phyloP scores from a whole-genome alignment of 2,113 vertebrate genomes.

The Indicator indicator region DNA sequence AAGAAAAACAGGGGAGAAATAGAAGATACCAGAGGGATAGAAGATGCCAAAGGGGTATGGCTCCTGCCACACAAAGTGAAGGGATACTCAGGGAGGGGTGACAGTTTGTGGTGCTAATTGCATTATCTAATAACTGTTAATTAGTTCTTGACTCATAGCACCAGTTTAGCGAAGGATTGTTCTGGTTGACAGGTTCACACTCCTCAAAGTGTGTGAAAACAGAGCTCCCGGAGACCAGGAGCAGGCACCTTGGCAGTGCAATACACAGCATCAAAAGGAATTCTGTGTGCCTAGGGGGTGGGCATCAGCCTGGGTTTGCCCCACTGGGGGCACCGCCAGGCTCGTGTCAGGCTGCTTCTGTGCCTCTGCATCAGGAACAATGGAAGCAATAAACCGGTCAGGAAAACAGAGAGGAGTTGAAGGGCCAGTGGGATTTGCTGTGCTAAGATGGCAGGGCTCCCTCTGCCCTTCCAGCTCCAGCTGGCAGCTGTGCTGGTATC shows the following conservation, averaged over 20 bases:
- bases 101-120: slow-evolving; percentile 38
- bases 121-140: slow-evolving; percentile 58
- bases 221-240: background rate
- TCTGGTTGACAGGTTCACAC: slow-evolving; percentile 47
- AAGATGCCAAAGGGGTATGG: background rate
- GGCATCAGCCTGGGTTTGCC: background rate
- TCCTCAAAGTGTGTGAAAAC: background rate
- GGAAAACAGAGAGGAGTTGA: background rate
- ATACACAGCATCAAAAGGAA: background rate
- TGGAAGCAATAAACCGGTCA: background rate
- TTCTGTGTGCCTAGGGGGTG: background rate
- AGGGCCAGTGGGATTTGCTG: background rate
- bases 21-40: background rate
- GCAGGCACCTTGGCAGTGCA: background rate
- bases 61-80: background rate
- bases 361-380: background rate
- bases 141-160: slow-evolving; percentile 44
- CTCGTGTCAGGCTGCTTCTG: background rate
- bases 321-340: fast-evolving
- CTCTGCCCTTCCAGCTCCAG: background rate
- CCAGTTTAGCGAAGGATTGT: background rate
- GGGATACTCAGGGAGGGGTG: background rate
- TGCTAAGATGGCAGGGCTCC: background rate
- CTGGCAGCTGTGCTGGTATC: background rate
- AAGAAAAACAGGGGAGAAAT: background rate